Conservation (phyloP, 2,113 vertebrate species). For the Caranx ignobilis region DNA sequence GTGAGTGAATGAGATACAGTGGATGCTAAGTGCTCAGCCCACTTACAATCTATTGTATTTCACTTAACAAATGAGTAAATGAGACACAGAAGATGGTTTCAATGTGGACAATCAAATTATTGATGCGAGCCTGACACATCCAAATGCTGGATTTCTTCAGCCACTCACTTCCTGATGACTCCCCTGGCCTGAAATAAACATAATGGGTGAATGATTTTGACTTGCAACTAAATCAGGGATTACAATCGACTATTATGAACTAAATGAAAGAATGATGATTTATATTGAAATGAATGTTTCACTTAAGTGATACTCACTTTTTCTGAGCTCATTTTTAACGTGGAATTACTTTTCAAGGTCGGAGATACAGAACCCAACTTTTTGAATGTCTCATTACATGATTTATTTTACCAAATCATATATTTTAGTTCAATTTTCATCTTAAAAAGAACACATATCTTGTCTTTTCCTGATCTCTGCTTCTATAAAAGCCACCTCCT, state of each 20-base stretch:
- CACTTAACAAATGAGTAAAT: conserved; percentile 43
- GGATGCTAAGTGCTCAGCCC: conserved; percentile 40
- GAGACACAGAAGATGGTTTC: conserved; percentile 21
- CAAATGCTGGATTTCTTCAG: conserved; percentile 5
- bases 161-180: conserved; percentile 7
- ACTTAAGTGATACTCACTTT: background rate
- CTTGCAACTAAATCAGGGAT: conserved; percentile 11
- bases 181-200: conserved; percentile 26
- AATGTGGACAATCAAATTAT: conserved; percentile 20
- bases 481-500: background rate
- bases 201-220: background rate
- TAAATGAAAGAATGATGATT: conserved; percentile 3
- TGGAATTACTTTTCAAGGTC: background rate
- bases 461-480: background rate
- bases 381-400: background rate
- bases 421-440: background rate
- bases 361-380: background rate
- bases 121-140: background rate
- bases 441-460: background rate
- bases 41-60: conserved; percentile 38
- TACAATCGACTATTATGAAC: background rate
- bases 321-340: background rate
- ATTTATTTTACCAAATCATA: background rate
- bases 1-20: conserved; percentile 30
- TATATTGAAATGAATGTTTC: conserved; percentile 11